Conservation (phyloP, 2,113 vertebrate species). For the Rhombomys opimus region DNA sequence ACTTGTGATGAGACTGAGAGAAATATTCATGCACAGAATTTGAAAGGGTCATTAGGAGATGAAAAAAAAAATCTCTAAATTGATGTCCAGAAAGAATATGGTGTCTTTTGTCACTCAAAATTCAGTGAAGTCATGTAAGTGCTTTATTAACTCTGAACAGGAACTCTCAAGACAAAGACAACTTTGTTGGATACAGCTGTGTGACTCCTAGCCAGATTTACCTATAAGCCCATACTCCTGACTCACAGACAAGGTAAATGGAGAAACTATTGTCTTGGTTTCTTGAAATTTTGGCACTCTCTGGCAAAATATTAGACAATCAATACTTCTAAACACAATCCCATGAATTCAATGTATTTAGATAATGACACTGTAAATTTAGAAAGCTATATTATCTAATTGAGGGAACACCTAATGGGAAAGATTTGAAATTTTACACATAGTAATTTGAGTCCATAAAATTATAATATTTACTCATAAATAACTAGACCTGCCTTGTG, state of each 20-base stretch:
- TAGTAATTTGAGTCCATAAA: neutral
- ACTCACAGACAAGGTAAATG: neutral
- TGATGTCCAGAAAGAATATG: neutral
- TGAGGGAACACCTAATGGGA: neutral
- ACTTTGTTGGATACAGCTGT: fast-evolving
- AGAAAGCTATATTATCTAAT: neutral
- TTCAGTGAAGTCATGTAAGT: neutral
- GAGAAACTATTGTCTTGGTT: neutral
- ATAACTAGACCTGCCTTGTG: neutral
- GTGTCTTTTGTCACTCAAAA: neutral
- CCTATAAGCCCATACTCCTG: no score
- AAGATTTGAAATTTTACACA: neutral
- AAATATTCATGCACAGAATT: neutral
- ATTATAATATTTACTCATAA: neutral
- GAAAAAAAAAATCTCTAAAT: neutral
- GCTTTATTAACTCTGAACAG: neutral
- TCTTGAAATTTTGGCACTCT: neutral
- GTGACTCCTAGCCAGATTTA: no score
- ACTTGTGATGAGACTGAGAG: neutral
- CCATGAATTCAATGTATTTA: neutral
- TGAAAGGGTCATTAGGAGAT: neutral
- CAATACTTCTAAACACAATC: neutral
- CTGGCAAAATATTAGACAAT: neutral
- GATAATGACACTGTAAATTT: neutral
- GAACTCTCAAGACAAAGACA: neutral